Base-by-base conservation (phyloP, 2,888 invertebrate genomes). In the Trichacis sp. region DNA sequence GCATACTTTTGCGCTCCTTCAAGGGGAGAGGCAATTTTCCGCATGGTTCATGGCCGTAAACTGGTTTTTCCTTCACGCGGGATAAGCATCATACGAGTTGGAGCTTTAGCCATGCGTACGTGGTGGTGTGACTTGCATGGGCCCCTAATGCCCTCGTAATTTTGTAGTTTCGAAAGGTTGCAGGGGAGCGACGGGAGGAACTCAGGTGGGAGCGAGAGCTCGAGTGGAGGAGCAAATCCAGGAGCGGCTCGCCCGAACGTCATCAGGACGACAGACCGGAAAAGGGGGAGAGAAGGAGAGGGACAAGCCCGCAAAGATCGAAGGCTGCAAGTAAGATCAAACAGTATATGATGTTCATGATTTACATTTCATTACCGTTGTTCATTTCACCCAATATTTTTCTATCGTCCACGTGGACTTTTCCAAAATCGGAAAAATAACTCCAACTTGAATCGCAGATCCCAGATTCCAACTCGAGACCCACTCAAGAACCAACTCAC, bases 261-360 rank as follows among this genome's bases (percentile, higher is more conserved):
- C 79, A 78, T 69, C 84, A 84, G 58, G 75, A 78, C 88, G 90
- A 77, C 85, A 87, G 88, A 86, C 86, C 36, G 83, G 72, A 72
- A 11, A 70, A 72, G 57, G 45, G 54, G 3, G 77, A 78, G 0
- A 75, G 79, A 24, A 77, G 68, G 19, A 74, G 83, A 62, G 73
- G 73, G 8, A 73, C 74, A 47, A 84, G 83, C 68, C 82, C 84
- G 45, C 82, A 80, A 55, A 78, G 82, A n/a, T 54, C 64, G 6
- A 77, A 78, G 52, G 55, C 61, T 54, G 58, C 45, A 57, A 64
- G 68, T 68, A 43, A 64, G 40, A n/a, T n/a, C n/a, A n/a, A n/a
- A n/a, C n/a, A n/a, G n/a, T n/a, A n/a, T n/a, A n/a, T n/a, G n/a
- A n/a, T n/a, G n/a, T n/a, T n/a, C n/a, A n/a, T n/a, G n/a, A n/a